Conservation (phyloP, 2,888 invertebrate species). For the Bugula neritina region DNA sequence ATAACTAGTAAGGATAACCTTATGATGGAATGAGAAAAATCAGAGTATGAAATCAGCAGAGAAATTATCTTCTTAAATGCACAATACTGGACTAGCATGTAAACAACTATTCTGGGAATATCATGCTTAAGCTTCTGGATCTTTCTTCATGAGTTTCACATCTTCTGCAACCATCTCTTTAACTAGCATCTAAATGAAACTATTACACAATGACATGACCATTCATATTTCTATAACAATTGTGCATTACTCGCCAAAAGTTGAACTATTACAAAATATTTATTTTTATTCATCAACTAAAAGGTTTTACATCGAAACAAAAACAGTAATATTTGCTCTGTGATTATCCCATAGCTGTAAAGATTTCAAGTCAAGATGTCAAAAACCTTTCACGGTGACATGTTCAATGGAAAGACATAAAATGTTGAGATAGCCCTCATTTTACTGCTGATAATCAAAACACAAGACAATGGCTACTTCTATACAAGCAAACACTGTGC, state of each 20-base stretch:
- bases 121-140: constrained; percentile 90
- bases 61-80: too few relatives aligned
- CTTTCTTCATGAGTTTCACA: constrained; percentile 78
- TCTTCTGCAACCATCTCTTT: constrained; percentile 91
- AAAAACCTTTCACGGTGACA: constrained; percentile 20
- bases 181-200: constrained; percentile 66
- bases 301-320: too few relatives aligned
- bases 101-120: too few relatives aligned
- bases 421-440: neutral
- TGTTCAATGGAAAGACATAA: neutral
- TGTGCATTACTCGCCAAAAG: neutral
- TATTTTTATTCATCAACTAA: constrained; percentile 30
- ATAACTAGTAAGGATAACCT: too few relatives aligned
- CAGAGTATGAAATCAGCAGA: too few relatives aligned
- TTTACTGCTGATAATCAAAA: constrained; percentile 12
- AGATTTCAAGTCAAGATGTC: constrained; percentile 15
- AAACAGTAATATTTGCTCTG: constrained; percentile 18
- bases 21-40: too few relatives aligned
- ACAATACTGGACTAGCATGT: too few relatives aligned
- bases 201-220: neutral
- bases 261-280: neutral
- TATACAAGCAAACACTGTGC: neutral
- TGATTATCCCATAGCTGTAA: neutral
- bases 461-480: neutral
- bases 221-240: constrained; percentile 23